Evolutionary conservation across 1,140 invertebrate genomes (phyloP).

Genomic region (Pemphigus obesinymphae): DNA sequence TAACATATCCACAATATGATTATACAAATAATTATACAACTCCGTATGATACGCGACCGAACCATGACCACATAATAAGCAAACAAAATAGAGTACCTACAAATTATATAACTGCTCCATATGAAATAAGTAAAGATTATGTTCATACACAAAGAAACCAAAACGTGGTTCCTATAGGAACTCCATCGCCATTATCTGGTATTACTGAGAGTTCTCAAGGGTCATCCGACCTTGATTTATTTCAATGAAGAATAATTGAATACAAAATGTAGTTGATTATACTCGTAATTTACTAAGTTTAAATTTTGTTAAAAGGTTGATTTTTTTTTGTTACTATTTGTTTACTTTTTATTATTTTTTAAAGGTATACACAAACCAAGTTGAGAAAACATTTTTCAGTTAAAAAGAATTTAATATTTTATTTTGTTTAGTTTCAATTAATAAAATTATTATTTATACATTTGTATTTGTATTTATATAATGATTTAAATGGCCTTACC

Average conservation of each 20-base stretch:
- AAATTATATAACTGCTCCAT: background rate
- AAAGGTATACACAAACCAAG: background rate
- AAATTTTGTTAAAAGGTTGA: constrained; percentile 16
- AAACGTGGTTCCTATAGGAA: background rate
- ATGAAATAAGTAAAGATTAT: background rate
- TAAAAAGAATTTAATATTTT: constrained; percentile 15
- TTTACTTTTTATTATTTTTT: constrained; percentile 8
- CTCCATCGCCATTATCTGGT: background rate
- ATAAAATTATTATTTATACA: constrained; percentile 20
- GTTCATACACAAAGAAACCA: too few species aligned
- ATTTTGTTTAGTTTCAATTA: constrained; percentile 9
- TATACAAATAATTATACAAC: too few species aligned
- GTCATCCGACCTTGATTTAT: too few species aligned
- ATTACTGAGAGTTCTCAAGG: constrained; percentile 1
- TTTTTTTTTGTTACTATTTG: constrained; percentile 16
- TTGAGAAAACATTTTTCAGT: background rate
- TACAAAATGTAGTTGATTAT: background rate
- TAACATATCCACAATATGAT: background rate
- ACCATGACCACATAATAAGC: background rate
- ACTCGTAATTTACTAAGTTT: background rate
- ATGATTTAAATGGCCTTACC: constrained; percentile 9
- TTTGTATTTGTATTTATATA: constrained; percentile 12
- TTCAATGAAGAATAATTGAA: too few species aligned
- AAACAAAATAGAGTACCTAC: background rate
- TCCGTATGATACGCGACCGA: background rate